These are phyloP conservation scores for Bombylius discolor DNA, from an alignment of 2,888 invertebrate species.

Conservation along the genomic window DNA sequence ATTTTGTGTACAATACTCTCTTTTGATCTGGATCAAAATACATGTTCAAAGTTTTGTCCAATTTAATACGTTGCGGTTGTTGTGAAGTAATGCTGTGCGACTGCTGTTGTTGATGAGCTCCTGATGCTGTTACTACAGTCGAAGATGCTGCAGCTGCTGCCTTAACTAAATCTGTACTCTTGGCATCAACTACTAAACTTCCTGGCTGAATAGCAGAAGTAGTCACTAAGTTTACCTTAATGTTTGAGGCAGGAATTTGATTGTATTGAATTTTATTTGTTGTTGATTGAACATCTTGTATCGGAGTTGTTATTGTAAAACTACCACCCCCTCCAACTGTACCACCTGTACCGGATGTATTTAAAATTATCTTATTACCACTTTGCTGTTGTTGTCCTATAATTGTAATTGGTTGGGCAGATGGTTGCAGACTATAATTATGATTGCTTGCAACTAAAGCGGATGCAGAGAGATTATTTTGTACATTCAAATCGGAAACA, in stretches of 20 bases:
- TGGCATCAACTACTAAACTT: conserved; percentile 21
- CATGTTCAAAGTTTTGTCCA: conserved; percentile 16
- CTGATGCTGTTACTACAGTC: conserved; percentile 12
- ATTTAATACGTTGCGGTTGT: conserved; percentile 16
- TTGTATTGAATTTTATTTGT: conserved; percentile 31
- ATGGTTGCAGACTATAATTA: conserved; percentile 34
- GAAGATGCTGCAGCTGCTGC: conserved; percentile 16
- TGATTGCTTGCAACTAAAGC: conserved; percentile 29
- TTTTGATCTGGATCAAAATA: conserved; percentile 20
- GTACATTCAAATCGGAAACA: conserved; percentile 29
- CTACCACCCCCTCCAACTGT: conserved; percentile 17
- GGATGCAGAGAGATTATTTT: conserved; percentile 21
- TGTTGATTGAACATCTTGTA: conserved; percentile 21
- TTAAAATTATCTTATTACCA: conserved; percentile 32
- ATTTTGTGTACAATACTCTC: conserved; percentile 32
- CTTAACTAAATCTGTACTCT: conserved; percentile 18
- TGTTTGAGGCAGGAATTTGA: conserved; percentile 29
- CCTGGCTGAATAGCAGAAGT: conserved; percentile 22
- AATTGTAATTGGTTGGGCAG: conserved; percentile 31
- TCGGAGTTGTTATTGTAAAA: conserved; percentile 29
- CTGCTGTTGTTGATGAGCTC: conserved; percentile 11
- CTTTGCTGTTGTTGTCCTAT: conserved; percentile 25
- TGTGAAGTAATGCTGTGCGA: background rate
- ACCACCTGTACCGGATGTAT: conserved; percentile 20
- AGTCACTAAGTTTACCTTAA: conserved; percentile 34